Evolutionary conservation across 2,888 invertebrate species (phyloP).

Genomic region (Cataglyphis rosenhaueri): DNA sequence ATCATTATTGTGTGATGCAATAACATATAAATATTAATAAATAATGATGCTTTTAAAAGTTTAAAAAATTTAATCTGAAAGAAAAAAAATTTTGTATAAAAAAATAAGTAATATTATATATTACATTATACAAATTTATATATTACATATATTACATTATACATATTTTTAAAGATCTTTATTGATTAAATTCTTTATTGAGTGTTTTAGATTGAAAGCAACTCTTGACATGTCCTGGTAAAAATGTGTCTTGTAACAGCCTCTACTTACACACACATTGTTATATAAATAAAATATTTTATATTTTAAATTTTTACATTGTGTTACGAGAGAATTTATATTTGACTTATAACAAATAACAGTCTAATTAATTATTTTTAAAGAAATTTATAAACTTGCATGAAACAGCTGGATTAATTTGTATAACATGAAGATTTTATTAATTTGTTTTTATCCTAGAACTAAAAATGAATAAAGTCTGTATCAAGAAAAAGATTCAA

Average conservation of each 20-base stretch:
- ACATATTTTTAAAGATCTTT: not conserved
- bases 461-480: not conserved
- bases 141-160: not conserved
- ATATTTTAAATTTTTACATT: not conserved
- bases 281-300: not conserved
- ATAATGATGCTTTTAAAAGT: not conserved
- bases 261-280: not conserved
- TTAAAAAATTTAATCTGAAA: not conserved
- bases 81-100: not conserved
- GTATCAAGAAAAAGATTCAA: not conserved
- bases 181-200: not conserved
- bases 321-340: not conserved
- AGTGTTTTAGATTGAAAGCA: slow-evolving; percentile 16
- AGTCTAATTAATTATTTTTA: not conserved
- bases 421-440: not conserved
- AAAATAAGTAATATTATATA: not conserved
- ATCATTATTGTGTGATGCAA: not conserved
- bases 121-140: not conserved
- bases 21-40: not conserved
- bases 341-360: slow-evolving; percentile 1
- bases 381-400: slow-evolving; percentile 12
- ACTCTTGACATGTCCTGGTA: not conserved
- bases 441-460: not conserved
- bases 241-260: not conserved
- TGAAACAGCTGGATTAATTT: slow-evolving; percentile 35